Conservation (phyloP, 2,797 vertebrate species). For the Cryptoblepharus egeriae region DNA sequence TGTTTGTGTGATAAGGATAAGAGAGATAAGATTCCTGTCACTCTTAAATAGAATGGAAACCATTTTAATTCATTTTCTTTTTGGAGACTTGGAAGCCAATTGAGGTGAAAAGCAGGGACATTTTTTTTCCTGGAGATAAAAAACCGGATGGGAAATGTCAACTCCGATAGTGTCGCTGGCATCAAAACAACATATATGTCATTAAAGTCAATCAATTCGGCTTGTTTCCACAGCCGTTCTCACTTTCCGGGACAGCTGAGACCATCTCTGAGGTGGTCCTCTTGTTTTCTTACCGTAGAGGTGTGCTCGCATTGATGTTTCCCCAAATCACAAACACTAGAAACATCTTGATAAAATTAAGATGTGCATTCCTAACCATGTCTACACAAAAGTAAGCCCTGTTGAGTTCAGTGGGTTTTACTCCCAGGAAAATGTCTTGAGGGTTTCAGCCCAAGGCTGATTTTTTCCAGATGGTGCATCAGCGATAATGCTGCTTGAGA, state of each 20-base stretch:
- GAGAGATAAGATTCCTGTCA: background rate
- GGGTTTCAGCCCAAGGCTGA: too few species aligned
- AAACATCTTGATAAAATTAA: background rate
- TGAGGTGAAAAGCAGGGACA: background rate
- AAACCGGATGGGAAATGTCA: conserved; percentile 17
- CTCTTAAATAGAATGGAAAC: background rate
- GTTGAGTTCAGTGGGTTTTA: too few species aligned
- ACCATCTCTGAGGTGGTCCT: background rate
- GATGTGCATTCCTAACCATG: too few species aligned
- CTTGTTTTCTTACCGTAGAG: background rate
- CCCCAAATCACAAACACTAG: background rate
- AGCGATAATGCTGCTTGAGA: background rate
- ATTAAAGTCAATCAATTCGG: conserved; percentile 8
- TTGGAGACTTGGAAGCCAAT: background rate
- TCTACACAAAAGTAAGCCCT: too few species aligned
- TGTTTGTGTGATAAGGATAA: conserved; percentile 15
- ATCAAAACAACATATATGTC: conserved; percentile 30
- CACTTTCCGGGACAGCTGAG: background rate
- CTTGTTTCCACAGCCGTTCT: background rate
- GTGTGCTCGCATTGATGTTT: background rate
- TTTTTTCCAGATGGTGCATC: background rate
- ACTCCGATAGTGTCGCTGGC: conserved; percentile 3
- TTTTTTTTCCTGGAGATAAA: conserved; percentile 23
- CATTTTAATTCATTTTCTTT: background rate
- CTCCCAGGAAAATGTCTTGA: too few species aligned